phyloP scores from a whole-genome alignment of 2,797 vertebrate species.

The Glossophaga mutica region DNA sequence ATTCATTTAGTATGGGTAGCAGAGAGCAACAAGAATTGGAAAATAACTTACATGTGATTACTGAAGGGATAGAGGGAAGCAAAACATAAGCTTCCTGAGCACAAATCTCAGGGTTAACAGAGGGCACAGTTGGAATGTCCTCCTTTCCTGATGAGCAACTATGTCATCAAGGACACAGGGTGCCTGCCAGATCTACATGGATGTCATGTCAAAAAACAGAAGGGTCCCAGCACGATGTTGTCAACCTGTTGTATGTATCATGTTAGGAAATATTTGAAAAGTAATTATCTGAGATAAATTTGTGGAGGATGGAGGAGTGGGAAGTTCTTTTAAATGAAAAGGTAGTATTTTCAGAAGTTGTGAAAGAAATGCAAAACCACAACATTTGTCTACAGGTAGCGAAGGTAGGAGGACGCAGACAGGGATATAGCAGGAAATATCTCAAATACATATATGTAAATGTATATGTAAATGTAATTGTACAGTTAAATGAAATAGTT shows the following conservation, averaged over 20 bases:
- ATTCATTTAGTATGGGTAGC: conserved; percentile 65
- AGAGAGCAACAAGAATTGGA: conserved; percentile 49
- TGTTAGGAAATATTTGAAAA: conserved; percentile 39
- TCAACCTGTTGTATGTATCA: conserved; percentile 8
- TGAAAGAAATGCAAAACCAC: conserved; percentile 22
- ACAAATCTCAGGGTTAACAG: conserved; percentile 49
- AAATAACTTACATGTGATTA: conserved; percentile 65
- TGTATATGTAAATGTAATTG: not conserved
- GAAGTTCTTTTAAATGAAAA: not conserved
- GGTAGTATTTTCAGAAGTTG: not conserved
- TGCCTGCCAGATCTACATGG: conserved; percentile 29
- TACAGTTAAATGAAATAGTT: conserved; percentile 10
- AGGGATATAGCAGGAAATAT: not conserved
- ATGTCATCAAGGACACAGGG: conserved; percentile 41
- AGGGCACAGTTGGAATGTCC: conserved; percentile 55
- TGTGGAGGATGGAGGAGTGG: not conserved
- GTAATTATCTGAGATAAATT: conserved; percentile 16
- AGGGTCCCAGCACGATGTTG: conserved; percentile 22
- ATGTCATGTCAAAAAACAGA: conserved; percentile 32
- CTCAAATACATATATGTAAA: not conserved
- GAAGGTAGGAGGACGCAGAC: not conserved
- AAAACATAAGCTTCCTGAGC: conserved; percentile 53
- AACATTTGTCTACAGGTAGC: not conserved
- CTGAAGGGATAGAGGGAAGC: conserved; percentile 36
- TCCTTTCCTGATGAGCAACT: conserved; percentile 19